Base-by-base conservation (phyloP, 2,888 invertebrate species). In the Ophion costatus region DNA sequence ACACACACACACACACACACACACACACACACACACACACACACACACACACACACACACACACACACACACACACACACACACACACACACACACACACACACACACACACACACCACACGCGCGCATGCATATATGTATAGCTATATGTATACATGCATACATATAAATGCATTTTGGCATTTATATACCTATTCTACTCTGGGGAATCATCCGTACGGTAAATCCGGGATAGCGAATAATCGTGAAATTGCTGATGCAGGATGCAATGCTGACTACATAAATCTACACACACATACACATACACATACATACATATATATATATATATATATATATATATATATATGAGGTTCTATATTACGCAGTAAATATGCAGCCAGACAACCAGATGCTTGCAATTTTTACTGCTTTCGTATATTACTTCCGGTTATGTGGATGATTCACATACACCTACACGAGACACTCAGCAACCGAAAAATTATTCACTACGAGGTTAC, bases 211-310 rank as follows among this genome's bases (percentile, higher is more conserved):
- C 84, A 81, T 74, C 81, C 78, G 84, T 75, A 78, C 63, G 75
- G 78, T 74, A 84, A 84, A 84, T 84, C 84, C 78, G 74, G 84
- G 78, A 84, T 84, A 78, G 74, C 84, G 84, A 84, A 75, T 84
- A 84, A 84, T 84, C 84, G 84, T 70, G 81, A 79, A 84, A 84
- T 84, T 78, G 84, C 84, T 84, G 84, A 84, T 81, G 84, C 74
- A 84, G 81, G 73, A 78, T 69, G 78, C 78, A 66, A 70, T 59
- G 57, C 81, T 81, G 80, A 75, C 78, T 73, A 59, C 57, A 71
- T 59, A 45, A 42, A 64, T 29, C 45, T 56, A 9, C 69, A 51
- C 29, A 42, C 76, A 38, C 51, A 24, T 66, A 51, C n/a, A 9
- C 69, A 51, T 33, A 42, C 76, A 38, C 51, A 24, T 66, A 51